Evolutionary conservation across 2,797 vertebrate species (phyloP).

Genomic region (Podargus strigoides): DNA sequence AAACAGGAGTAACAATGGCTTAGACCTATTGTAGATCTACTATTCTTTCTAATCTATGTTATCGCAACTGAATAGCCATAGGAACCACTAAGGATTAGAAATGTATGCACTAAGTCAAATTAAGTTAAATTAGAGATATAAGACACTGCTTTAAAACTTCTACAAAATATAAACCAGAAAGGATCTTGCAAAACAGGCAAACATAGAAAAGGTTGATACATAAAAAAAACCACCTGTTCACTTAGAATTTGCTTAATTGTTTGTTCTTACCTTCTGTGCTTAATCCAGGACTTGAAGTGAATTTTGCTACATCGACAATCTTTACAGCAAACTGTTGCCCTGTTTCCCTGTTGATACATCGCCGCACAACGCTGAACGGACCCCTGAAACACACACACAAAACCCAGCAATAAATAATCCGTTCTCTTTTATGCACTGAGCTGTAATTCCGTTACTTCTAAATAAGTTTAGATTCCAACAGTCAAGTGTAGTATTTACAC

Average conservation of each 20-base stretch:
- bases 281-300: conserved; percentile 98
- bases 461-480: not conserved
- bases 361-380: conserved; percentile 94
- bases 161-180: not conserved
- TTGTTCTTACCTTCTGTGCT: conserved; percentile 92
- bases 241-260: conserved; percentile 29
- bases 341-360: conserved; percentile 98
- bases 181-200: not conserved
- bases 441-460: not conserved
- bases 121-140: not conserved
- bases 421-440: not conserved
- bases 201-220: not conserved
- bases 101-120: not conserved
- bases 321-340: conserved; percentile 98
- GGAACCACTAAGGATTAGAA: not conserved
- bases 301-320: conserved; percentile 98
- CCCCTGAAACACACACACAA: conserved; percentile 77
- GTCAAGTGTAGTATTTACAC: not conserved
- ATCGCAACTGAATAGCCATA: not conserved
- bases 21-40: not conserved
- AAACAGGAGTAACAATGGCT: not conserved
- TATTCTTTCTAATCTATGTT: not conserved
- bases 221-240: not conserved
- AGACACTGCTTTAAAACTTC: not conserved
- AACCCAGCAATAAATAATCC: not conserved